Base-by-base conservation (phyloP, 2,113 vertebrate species). In the Actenoides lindsayi region DNA sequence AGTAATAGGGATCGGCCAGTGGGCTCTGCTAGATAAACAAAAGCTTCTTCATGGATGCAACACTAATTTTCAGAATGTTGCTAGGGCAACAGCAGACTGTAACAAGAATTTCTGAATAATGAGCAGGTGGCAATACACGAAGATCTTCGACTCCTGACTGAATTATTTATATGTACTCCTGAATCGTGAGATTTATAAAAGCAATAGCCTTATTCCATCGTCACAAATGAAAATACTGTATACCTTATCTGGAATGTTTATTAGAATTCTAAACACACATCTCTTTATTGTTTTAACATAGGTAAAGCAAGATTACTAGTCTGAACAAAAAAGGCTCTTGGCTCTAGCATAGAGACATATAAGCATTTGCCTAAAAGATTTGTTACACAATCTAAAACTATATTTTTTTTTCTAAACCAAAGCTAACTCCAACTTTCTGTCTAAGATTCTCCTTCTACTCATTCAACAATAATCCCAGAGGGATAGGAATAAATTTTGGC, bases 11-110 rank as follows among this genome's bases (percentile, higher is more conserved):
- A 73, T 33, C 69, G 46, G 82, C 76, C 24, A 88, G 82, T 46
- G 59, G 44, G 82, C 63, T 94, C 77, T 70, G 78, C 82, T 93
- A 90, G 37, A 96, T 80, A 96, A 96, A 96, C 93, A 94, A 90
- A 93, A 96, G 87, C 81, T 93, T 95, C 93, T 83, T 77, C 79
- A 86, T 35, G 94, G 75, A 96, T 74, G 68, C 79, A 88, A 92
- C 75, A 63, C 74, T 95, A 95, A 96, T 96, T 93, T 97, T 96
- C 88, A 93, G 87, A 95, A 95, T 86, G 94, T 95, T 96, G 93
- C 95, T 88, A 96, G 41, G 95, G 94, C 70, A 97, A 96, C 95
- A 94, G 93, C 63, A 96, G 92, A 93, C 87, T 88, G 84, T 87
- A 95, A 93, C 75, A 87, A 93, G 82, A 93, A 90, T 93, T 96